Evolutionary conservation across 2,888 invertebrate genomes (phyloP).

Genomic region (Drosophila maculinotata): DNA sequence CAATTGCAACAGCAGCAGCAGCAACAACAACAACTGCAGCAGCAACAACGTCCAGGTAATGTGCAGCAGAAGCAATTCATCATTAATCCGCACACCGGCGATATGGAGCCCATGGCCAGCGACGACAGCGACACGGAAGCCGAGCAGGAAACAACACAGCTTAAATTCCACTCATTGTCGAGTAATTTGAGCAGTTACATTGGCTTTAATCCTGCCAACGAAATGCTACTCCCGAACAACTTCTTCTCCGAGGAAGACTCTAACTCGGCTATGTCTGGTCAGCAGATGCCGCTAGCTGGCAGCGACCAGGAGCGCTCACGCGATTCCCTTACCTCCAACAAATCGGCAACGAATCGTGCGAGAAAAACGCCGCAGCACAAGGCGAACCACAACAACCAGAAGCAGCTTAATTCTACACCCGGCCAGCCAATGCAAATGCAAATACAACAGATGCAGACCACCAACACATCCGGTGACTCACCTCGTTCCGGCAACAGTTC

Average conservation of each 20-base stretch:
- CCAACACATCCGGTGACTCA: constrained; percentile 45
- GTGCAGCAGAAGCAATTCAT: constrained; percentile 89
- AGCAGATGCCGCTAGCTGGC: constrained; percentile 83
- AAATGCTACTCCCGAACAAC: constrained; percentile 69
- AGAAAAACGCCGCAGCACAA: constrained; percentile 56
- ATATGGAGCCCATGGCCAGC: constrained; percentile 92
- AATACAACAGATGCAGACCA: constrained; percentile 26
- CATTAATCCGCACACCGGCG: constrained; percentile 95
- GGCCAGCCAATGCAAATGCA: constrained; percentile 46
- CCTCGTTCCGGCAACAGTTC: constrained; percentile 66
- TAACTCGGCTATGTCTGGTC: constrained; percentile 86
- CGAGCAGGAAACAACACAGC: constrained; percentile 82
- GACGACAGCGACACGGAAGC: constrained; percentile 89
- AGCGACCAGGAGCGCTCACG: constrained; percentile 86
- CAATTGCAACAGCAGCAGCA: constrained; percentile 47
- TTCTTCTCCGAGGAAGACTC: constrained; percentile 84
- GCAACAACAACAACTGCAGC: constrained; percentile 42
- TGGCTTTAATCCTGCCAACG: constrained; percentile 75
- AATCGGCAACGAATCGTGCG: constrained; percentile 65
- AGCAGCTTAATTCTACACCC: constrained; percentile 47
- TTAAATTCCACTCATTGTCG: constrained; percentile 61
- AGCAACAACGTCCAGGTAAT: constrained; percentile 47
- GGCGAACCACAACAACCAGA: constrained; percentile 34
- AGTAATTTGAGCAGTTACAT: constrained; percentile 47
- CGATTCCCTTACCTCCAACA: constrained; percentile 86